Percentiles rank a stretch among this genome's conserved stretches.
phyloP scores from a whole-genome alignment of 2,797 vertebrate genomes.

The Brachyrhaphis roseni region DNA sequence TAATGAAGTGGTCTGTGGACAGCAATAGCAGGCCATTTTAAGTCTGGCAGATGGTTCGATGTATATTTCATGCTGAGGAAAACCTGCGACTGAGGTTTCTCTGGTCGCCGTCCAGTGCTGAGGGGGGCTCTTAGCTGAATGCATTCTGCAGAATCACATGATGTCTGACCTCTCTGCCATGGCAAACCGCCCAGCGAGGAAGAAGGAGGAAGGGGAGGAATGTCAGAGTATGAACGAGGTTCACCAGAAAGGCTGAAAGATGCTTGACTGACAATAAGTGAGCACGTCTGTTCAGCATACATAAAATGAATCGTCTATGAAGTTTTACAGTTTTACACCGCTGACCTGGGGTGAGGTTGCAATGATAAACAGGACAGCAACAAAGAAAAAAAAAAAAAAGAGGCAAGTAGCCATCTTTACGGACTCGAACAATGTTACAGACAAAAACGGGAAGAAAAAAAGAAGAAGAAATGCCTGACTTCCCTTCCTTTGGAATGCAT shows the following conservation, averaged over 20 bases:
- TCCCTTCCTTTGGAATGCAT: constrained; percentile 71
- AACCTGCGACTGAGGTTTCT: constrained; percentile 76
- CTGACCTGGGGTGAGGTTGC: constrained; percentile 58
- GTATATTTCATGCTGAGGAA: constrained; percentile 78
- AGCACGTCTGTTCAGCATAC: constrained; percentile 48
- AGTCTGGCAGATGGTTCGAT: constrained; percentile 72
- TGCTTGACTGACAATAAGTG: constrained; percentile 32
- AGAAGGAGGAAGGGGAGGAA: constrained; percentile 65
- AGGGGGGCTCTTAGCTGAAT: constrained; percentile 73
- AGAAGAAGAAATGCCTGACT: constrained; percentile 49
- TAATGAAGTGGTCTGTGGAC: constrained; percentile 65
- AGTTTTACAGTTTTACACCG: constrained; percentile 56
- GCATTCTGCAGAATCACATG: constrained; percentile 81
- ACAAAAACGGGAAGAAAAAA: constrained; percentile 26
- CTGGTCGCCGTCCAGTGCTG: constrained; percentile 76
- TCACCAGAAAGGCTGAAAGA: constrained; percentile 40
- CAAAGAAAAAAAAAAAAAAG: constrained; percentile 16
- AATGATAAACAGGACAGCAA: constrained; percentile 29
- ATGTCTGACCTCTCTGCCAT: constrained; percentile 80
- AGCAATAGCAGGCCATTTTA: constrained; percentile 61
- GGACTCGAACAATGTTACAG: constrained; percentile 54
- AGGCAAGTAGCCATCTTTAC: constrained; percentile 35
- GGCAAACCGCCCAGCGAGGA: constrained; percentile 78
- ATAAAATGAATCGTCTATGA: constrained; percentile 63
- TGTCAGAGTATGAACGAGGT: constrained; percentile 49